These are phyloP conservation scores for Danionella cerebrum DNA, from an alignment of 2,113 vertebrate genomes.

Conservation along the genomic window DNA sequence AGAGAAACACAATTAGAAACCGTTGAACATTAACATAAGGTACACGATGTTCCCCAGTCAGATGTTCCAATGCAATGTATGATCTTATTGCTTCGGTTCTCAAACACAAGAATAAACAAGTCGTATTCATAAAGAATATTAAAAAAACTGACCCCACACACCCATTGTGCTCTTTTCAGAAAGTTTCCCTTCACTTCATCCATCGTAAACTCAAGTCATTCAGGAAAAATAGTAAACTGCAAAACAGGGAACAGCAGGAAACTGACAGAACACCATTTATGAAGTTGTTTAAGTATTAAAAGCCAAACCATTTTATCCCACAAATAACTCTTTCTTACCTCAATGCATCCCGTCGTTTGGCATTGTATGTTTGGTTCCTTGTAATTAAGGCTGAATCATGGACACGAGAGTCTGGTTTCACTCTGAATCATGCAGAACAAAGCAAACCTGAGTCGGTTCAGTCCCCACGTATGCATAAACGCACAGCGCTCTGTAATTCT, in stretches of 20 bases:
- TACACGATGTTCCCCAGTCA: constrained; percentile 13
- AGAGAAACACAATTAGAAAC: constrained; percentile 14
- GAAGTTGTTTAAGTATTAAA: neutral
- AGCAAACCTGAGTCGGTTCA: constrained; percentile 11
- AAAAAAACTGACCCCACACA: constrained; percentile 23
- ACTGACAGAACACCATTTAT: constrained; percentile 27
- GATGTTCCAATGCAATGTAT: constrained; percentile 14
- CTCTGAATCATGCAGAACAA: constrained; percentile 31
- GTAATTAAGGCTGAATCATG: constrained; percentile 35
- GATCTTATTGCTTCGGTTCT: constrained; percentile 38
- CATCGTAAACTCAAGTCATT: constrained; percentile 2
- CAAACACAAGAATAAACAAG: constrained; percentile 26
- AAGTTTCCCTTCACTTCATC: neutral
- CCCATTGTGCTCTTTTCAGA: constrained; percentile 6
- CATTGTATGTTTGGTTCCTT: neutral
- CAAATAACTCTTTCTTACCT: neutral
- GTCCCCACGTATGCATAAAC: neutral
- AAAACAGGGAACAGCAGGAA: constrained; percentile 16
- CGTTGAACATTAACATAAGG: constrained; percentile 4
- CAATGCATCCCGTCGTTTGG: neutral
- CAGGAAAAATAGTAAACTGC: constrained; percentile 12
- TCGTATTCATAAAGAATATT: constrained; percentile 12
- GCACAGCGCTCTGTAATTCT: neutral
- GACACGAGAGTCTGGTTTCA: constrained; percentile 19
- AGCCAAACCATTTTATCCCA: neutral